Percentiles rank a stretch among this genome's conserved stretches.
Evolutionary conservation across 2,888 invertebrate species (phyloP).

Genomic region (Emesis russula): DNA sequence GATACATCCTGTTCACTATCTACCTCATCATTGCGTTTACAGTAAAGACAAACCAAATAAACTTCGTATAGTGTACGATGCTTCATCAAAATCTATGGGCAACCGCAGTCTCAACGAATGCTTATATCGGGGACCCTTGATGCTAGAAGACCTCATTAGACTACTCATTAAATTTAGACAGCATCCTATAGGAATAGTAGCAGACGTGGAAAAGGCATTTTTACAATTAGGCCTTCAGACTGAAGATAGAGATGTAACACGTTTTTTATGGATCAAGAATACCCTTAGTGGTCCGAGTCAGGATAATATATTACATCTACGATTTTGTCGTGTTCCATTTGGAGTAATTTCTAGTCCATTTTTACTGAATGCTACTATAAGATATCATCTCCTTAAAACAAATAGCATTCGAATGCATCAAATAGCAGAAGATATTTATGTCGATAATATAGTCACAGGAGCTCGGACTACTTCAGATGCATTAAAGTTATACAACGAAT

Average conservation of each 20-base stretch:
- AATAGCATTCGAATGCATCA: neutral
- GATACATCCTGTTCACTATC: slow-evolving; percentile 19
- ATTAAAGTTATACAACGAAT: neutral
- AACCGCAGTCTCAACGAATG: slow-evolving; percentile 84
- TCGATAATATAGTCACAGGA: slow-evolving; percentile 47
- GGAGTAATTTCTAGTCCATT: slow-evolving; percentile 69
- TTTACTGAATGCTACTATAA: slow-evolving; percentile 68
- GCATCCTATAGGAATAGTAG: slow-evolving; percentile 68
- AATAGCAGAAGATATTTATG: slow-evolving; percentile 44
- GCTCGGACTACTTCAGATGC: neutral
- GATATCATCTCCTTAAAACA: slow-evolving; percentile 10
- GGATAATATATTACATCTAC: slow-evolving; percentile 58
- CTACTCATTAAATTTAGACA: slow-evolving; percentile 80
- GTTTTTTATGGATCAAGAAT: slow-evolving; percentile 83
- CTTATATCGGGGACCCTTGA: slow-evolving; percentile 76
- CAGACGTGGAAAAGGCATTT: slow-evolving; percentile 87
- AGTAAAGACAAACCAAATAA: slow-evolving; percentile 32
- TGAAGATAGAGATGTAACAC: slow-evolving; percentile 76
- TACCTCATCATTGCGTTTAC: slow-evolving; percentile 13
- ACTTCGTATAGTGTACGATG: slow-evolving; percentile 80
- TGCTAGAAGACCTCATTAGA: slow-evolving; percentile 84
- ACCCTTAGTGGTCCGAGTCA: neutral
- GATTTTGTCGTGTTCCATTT: slow-evolving; percentile 48
- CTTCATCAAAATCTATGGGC: slow-evolving; percentile 63
- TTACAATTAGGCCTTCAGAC: slow-evolving; percentile 79